phyloP scores from a whole-genome alignment of 2,888 invertebrate genomes.

The Mesochorus sp. region DNA sequence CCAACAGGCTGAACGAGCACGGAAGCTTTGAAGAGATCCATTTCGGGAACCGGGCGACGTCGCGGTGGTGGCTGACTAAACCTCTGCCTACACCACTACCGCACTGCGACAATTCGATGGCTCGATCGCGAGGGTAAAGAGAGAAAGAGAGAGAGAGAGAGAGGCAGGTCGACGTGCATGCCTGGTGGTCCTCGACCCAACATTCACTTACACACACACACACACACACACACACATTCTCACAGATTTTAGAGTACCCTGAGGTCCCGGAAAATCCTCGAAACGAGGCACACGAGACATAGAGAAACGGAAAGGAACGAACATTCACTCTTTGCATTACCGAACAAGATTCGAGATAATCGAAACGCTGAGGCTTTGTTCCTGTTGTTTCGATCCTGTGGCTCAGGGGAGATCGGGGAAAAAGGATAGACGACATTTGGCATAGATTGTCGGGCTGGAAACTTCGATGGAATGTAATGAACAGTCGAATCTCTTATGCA shows the following conservation, averaged over 20 bases:
- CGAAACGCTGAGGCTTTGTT: no score
- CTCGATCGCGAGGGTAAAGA: constrained; percentile 66
- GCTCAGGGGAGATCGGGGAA: not conserved
- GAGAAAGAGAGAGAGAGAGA: constrained; percentile 14
- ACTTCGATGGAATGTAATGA: no score
- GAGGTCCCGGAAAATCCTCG: constrained; percentile 19
- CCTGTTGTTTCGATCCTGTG: no score
- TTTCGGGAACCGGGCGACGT: constrained; percentile 59
- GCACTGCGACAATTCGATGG: constrained; percentile 81
- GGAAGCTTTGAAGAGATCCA: constrained; percentile 61
- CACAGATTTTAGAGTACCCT: constrained; percentile 19
- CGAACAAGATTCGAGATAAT: not conserved
- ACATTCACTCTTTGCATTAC: constrained; percentile 5
- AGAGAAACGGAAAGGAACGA: constrained; percentile 21
- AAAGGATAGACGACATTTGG: no score
- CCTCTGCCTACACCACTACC: constrained; percentile 75
- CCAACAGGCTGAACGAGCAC: constrained; percentile 30
- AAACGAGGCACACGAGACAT: constrained; percentile 44
- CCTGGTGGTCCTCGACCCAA: constrained; percentile 58
- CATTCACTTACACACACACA: not conserved
- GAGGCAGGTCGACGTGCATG: constrained; percentile 58
- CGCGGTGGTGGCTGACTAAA: constrained; percentile 68
- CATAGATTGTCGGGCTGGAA: no score
- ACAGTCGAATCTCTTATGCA: no score
- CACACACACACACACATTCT: not conserved